Base-by-base conservation (phyloP, 2,113 vertebrate species). In the Nyctibius bracteatus region DNA sequence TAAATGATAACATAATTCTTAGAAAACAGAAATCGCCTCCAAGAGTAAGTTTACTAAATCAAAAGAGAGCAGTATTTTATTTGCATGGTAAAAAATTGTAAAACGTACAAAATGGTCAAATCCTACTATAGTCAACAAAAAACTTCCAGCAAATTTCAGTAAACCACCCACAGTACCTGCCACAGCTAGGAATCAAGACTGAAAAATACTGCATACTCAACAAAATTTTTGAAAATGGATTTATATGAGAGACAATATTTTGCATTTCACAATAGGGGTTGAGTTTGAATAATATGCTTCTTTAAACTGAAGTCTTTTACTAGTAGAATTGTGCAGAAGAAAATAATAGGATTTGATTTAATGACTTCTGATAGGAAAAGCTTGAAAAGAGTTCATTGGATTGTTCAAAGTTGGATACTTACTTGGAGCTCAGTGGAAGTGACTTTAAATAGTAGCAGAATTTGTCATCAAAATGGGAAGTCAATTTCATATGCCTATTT, bases 291-390 rank as follows among this genome's bases (percentile, higher is more conserved):
- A 93, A 79, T 74, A 92, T 15, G 17, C 94, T 97, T 79, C 81
- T 96, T 96, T 90, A 86, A 93, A 86, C n/a, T 74, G 91, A 96
- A 94, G 77, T 47, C 70, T 95, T 95, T 97, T 92, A 89, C 47
- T 58, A 54, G 21, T 7, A 78, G 47, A 92, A 91, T 28, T 55
- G 33, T 52, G 33, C 9, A 79, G 47, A 78, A 63, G 21, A 54
- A 92, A 82, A 75, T 62, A 82, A 70, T 12, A 57, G 24, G 33
- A 88, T 88, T 90, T 83, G 22, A 70, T 84, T 81, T 80, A 68
- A 52, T 31, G 44, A 47, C 18, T 88, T 54, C 27, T 78, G 37
- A 78, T 59, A 83, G 9, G 67, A 86, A 88, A 83, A 79, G 11
- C 33, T 63, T 82, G 13, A 80, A 72, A 90, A 51, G 4, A 14